Base-by-base conservation (phyloP, 2,797 vertebrate species). In the Arctocebus calabarensis region DNA sequence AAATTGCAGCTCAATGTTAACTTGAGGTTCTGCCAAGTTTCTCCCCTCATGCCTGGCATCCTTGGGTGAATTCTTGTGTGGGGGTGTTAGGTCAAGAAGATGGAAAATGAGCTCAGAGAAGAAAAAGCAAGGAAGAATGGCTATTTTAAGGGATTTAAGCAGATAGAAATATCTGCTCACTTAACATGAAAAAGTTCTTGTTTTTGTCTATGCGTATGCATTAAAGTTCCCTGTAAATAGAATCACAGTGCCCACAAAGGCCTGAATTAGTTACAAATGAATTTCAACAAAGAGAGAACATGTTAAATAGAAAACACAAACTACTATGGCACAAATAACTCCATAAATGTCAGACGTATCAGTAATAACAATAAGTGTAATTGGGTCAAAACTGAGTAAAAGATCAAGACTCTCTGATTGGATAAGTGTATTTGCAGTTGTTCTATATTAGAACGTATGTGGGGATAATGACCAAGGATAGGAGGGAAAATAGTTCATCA, bases 321-420 rank as follows among this genome's bases (percentile, higher is more conserved):
- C 16, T 9, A 37, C 7, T 37, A 37, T 22, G 20, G 14, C n/a
- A 40, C 62, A n/a, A 77, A 55, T 48, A 25, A 34, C 6, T 29
- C 59, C 8, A 27, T 40, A 0, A 14, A 19, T 20, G 73, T 37
- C 70, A 81, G n/a, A 27, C 8, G 62, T 0, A n/a, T 17, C 14
- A 14, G 4, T 2, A 29, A 83, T 48, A 95, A 90, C 55, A 97
- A 91, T 79, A 96, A 95, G 81, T 17, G 5, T 73, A 71, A 91
- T 34, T 4, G 52, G 64, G n/a, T 52, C 81, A 87, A 81, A 83
- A 57, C 57, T 62, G 23, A 96, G 34, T 20, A 68, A 91, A 94
- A 75, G 45, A 34, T 29, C 61, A 71, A 61, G 64, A 57, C 74
- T 89, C 43, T 81, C 40, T 48, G 77, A 48, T 6, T 75, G 25